Conservation (phyloP, 2,888 invertebrate species). For the Ophion obscuratus region DNA sequence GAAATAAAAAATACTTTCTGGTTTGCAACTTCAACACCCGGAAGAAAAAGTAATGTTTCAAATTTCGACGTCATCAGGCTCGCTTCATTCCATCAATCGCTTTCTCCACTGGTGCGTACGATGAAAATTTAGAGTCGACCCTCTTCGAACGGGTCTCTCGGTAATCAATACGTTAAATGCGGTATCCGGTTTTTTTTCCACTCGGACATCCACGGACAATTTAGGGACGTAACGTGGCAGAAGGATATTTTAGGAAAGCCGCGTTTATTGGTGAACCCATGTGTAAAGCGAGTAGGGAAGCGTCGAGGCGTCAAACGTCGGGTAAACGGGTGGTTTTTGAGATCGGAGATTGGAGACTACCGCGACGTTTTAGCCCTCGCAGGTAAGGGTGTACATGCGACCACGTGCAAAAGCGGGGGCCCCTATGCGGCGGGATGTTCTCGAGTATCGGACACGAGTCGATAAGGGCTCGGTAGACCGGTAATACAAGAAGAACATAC, state of each 20-base stretch:
- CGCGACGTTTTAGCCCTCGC: conserved; percentile 39
- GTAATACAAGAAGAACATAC: conserved; percentile 65
- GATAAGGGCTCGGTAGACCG: conserved; percentile 21
- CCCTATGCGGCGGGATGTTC: conserved; percentile 58
- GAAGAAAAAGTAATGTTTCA: too few species aligned
- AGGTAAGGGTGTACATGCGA: conserved; percentile 24
- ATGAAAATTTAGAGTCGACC: not conserved
- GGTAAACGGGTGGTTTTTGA: conserved; percentile 41
- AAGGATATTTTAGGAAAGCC: conserved; percentile 15
- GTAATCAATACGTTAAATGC: conserved; percentile 2
- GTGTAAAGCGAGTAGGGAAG: conserved; percentile 43
- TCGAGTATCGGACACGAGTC: conserved; percentile 64
- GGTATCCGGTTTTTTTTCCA: conserved; percentile 15
- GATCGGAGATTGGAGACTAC: conserved; percentile 56
- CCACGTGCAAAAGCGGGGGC: conserved; percentile 19
- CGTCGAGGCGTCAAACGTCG: conserved; percentile 56
- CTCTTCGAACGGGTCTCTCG: not conserved
- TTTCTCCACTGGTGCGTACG: not conserved
- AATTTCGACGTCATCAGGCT: not conserved
- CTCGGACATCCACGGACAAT: not conserved
- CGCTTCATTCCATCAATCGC: not conserved
- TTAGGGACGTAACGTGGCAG: not conserved
- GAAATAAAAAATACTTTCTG: too few species aligned
- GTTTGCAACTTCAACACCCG: too few species aligned
- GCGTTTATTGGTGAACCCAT: conserved; percentile 44